Conservation (phyloP, 2,888 invertebrate genomes). For the Brachyptera putata region DNA sequence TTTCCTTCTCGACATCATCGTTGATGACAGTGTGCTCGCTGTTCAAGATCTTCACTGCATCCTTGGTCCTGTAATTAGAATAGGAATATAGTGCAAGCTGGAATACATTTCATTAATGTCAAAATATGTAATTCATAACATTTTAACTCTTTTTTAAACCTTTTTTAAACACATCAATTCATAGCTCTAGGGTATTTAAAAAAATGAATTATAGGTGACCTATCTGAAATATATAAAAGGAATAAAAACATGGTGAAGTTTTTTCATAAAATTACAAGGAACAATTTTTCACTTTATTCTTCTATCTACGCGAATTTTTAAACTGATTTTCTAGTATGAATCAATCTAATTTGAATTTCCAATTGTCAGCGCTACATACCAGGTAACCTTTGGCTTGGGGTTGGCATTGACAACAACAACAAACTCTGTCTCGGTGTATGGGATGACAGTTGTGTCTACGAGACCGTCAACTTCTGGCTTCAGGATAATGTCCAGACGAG, state of each 20-base stretch:
- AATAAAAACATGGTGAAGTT: too few relatives aligned
- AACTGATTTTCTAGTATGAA: too few relatives aligned
- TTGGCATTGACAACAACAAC: constrained; percentile 81
- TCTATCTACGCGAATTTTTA: too few relatives aligned
- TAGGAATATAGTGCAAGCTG: not conserved
- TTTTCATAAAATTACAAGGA: too few relatives aligned
- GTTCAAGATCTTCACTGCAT: constrained; percentile 56
- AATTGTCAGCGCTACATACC: constrained; percentile 49
- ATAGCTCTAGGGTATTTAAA: too few relatives aligned
- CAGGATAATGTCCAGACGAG: constrained; percentile 71
- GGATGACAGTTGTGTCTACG: constrained; percentile 66
- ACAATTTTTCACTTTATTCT: too few relatives aligned
- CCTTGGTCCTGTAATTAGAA: constrained; percentile 52
- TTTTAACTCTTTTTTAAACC: too few relatives aligned
- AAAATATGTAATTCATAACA: too few relatives aligned
- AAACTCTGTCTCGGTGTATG: constrained; percentile 74
- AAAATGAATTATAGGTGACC: too few relatives aligned
- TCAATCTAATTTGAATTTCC: too few relatives aligned
- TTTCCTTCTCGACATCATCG: constrained; percentile 58
- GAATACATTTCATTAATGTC: not conserved
- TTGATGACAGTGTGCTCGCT: constrained; percentile 55
- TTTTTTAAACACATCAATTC: too few relatives aligned
- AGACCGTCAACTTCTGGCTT: constrained; percentile 75
- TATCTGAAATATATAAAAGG: too few relatives aligned
- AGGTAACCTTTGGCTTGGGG: constrained; percentile 83